A percentile compares a stretch with the other conserved stretches of the same genome.
phyloP scores from a whole-genome alignment of 2,797 vertebrate species.

The Ibycter americanus region DNA sequence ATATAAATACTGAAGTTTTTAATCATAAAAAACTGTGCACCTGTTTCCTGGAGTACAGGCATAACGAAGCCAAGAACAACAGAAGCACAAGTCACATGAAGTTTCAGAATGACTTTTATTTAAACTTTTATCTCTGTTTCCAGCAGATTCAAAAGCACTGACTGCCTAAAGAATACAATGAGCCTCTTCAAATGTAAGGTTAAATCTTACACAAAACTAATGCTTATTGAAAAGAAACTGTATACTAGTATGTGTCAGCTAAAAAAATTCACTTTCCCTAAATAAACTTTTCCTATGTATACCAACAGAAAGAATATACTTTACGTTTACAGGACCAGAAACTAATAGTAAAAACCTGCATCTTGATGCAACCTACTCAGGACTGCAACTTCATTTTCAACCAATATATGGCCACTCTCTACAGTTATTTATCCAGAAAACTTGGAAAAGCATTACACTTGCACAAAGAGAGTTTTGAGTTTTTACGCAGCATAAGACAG shows the following conservation, averaged over 20 bases:
- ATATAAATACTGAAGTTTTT: background rate
- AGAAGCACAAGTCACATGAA: slow-evolving; percentile 32
- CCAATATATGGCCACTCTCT: background rate
- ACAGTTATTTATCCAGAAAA: background rate
- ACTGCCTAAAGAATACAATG: slow-evolving; percentile 14
- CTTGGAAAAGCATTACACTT: background rate
- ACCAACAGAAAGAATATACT: background rate
- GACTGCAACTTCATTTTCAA: background rate
- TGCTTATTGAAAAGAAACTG: background rate
- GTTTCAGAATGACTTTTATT: slow-evolving; percentile 56
- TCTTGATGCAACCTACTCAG: background rate
- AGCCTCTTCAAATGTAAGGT: background rate
- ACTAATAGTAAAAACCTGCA: background rate
- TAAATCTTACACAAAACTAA: background rate
- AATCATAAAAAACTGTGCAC: slow-evolving; percentile 9
- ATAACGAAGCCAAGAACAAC: slow-evolving; percentile 19
- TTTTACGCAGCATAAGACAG: background rate
- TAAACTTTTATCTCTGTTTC: slow-evolving; percentile 15
- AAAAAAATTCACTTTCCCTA: background rate
- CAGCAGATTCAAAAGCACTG: slow-evolving; percentile 33
- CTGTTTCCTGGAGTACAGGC: slow-evolving; percentile 19
- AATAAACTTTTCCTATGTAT: background rate
- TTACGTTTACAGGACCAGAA: background rate
- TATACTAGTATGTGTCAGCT: background rate
- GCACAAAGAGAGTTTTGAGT: background rate